Conservation (phyloP, 2,113 vertebrate genomes). For the Tetrao urogallus region DNA sequence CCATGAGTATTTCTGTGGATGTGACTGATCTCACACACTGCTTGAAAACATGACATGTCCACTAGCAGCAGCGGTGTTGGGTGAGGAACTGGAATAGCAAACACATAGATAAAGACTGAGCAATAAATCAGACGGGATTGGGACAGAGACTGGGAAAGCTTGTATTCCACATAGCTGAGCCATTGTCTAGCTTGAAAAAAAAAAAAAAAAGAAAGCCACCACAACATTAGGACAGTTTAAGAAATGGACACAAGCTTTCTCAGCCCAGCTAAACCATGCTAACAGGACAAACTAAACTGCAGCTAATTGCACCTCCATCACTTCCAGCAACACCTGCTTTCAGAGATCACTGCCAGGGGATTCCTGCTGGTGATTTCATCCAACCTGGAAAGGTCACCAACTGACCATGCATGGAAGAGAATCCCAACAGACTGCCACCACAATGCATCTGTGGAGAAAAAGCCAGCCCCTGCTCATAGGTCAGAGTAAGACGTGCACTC, state of each 20-base stretch:
- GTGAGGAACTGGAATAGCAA: not conserved
- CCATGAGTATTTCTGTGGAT: not conserved
- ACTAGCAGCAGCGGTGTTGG: not conserved
- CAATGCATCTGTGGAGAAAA: not conserved
- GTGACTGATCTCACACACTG: not conserved
- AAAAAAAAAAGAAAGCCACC: not conserved
- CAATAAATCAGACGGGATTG: not conserved
- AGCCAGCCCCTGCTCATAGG: not conserved
- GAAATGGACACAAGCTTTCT: not conserved
- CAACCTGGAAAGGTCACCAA: fast-evolving
- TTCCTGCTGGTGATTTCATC: not conserved
- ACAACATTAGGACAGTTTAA: not conserved
- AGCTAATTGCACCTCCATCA: not conserved
- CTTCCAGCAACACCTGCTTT: not conserved
- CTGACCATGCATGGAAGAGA: not conserved
- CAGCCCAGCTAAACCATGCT: fast-evolving
- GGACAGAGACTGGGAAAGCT: not conserved
- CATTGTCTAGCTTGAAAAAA: fast-evolving
- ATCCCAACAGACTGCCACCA: not conserved
- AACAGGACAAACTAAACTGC: not conserved
- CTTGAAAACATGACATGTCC: not conserved
- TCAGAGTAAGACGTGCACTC: not conserved
- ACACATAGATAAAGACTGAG: not conserved
- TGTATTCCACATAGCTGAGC: not conserved
- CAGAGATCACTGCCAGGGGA: not conserved